Evolutionary conservation across 2,888 invertebrate species (phyloP).

Genomic region (Rotaria macrura): DNA sequence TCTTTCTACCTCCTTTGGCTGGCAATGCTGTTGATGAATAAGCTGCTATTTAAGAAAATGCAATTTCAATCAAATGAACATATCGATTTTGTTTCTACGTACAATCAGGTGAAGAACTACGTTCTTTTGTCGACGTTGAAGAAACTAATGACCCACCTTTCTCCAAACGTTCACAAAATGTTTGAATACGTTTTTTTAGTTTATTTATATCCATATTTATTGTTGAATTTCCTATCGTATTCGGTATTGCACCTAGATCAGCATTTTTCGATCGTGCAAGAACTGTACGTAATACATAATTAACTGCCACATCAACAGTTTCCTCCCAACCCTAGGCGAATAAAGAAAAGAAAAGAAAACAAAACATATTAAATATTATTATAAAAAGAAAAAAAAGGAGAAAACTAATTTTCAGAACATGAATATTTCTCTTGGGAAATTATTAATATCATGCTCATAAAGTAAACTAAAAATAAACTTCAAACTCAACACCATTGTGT

Average conservation of each 20-base stretch:
- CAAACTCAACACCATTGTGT: no score
- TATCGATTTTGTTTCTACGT: not conserved
- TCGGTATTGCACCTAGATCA: slow-evolving; percentile 51
- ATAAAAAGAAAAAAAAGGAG: no score
- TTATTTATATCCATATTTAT: slow-evolving; percentile 46
- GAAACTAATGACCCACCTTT: slow-evolving; percentile 41
- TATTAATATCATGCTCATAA: not conserved
- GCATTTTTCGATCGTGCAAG: not conserved
- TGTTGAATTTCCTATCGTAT: slow-evolving; percentile 54
- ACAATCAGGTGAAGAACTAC: not conserved
- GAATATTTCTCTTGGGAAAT: slow-evolving; percentile 6
- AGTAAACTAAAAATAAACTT: no score
- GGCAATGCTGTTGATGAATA: not conserved
- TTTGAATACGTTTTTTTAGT: slow-evolving; percentile 50
- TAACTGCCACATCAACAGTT: slow-evolving; percentile 59
- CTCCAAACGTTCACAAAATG: slow-evolving; percentile 48
- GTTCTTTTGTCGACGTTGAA: not conserved
- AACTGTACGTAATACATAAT: slow-evolving; percentile 57
- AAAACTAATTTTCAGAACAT: no score
- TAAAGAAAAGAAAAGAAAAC: not conserved
- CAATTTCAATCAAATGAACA: not conserved
- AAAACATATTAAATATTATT: not conserved
- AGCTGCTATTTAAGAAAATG: not conserved
- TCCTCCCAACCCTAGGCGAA: slow-evolving; percentile 67
- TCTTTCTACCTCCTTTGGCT: not conserved